Conservation (phyloP, 2,888 invertebrate species). For the Pollenia griseotomentosa region DNA sequence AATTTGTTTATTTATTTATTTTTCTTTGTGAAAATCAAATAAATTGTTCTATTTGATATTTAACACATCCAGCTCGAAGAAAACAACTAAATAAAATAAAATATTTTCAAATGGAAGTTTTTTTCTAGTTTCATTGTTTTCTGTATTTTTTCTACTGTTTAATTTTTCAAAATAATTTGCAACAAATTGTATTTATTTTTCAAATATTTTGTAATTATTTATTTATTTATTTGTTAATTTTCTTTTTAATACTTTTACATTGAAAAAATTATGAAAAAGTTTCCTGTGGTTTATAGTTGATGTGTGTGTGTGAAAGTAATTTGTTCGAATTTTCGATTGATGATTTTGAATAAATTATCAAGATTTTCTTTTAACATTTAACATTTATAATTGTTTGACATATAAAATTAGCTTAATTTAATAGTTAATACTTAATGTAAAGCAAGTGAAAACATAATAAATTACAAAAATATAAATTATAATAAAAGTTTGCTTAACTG, state of each 20-base stretch:
- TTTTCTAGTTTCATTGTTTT: constrained; percentile 14
- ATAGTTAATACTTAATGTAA: neutral
- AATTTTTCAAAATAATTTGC: constrained; percentile 23
- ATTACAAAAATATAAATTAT: neutral
- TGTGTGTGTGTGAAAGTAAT: neutral
- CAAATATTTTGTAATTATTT: constrained; percentile 19
- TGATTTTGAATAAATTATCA: constrained; percentile 10
- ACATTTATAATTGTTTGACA: constrained; percentile 46
- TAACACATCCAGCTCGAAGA: neutral
- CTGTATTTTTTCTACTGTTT: constrained; percentile 40
- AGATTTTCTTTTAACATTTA: constrained; percentile 51
- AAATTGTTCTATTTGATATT: constrained; percentile 23
- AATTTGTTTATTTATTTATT: constrained; percentile 27
- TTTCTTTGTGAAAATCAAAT: constrained; percentile 13
- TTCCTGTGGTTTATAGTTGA: constrained; percentile 8
- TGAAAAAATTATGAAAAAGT: constrained; percentile 39
- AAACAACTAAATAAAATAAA: constrained; percentile 7
- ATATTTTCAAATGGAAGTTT: constrained; percentile 1
- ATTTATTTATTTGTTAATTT: constrained; percentile 10
- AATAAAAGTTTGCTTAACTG: neutral
- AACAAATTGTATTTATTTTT: constrained; percentile 32
- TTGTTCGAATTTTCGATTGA: neutral
- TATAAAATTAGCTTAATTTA: constrained; percentile 30
- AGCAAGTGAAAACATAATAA: constrained; percentile 27
- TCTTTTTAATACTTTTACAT: constrained; percentile 16